Base-by-base conservation (phyloP, 92 coral and sea anemone species). In the Chrysogorgia sp. region DNA sequence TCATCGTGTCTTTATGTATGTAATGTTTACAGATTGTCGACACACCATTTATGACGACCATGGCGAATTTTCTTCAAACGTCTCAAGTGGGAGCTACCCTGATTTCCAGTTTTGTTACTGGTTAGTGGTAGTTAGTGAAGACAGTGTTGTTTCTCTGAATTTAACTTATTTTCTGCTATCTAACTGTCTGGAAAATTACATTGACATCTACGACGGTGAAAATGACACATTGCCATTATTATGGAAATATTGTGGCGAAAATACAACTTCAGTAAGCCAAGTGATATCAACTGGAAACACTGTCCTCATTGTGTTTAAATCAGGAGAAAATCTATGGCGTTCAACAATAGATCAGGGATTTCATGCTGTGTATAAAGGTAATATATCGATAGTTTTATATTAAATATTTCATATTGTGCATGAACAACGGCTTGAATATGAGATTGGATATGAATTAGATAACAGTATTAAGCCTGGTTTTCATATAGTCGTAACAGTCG, bases 221-320 rank as follows among this genome's bases (percentile, higher is more conserved):
- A 8, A 17, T 23, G 33, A 69, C 25, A 34, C 8, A 34, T n/a
- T 65, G 31, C 58, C 50, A 19, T 23, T 56, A 5, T 53, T 72
- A 43, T 64, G 43, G 0, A 72, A 30, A 72, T 53, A 30, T 31
- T 72, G 79, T 55, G 66, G 65, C 0, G 21, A 35, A 7, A 72
- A 72, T 72, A 65, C 63, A 17, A 72, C 79, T 24, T 72, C 65
- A 19, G 53, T 49, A 56, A 41, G 34, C 1, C 34, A 14, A 22
- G 33, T 72, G 48, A 53, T 41, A 21, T 19, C 50, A 14, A 53
- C 31, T 7, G 23, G 34, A 10, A 72, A 72, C 59, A 21, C 33
- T 20, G 12, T 56, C 12, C 33, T n/a, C 52, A 32, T 72, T 53
- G 63, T 56, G 34, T 41, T 72, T 24, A 72, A 32, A 72, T 72